Evolutionary conservation across 2,797 vertebrate species (phyloP), one percentile per base, ranked within the genome.

Genomic region (Sebastes hubbsi): DNA sequence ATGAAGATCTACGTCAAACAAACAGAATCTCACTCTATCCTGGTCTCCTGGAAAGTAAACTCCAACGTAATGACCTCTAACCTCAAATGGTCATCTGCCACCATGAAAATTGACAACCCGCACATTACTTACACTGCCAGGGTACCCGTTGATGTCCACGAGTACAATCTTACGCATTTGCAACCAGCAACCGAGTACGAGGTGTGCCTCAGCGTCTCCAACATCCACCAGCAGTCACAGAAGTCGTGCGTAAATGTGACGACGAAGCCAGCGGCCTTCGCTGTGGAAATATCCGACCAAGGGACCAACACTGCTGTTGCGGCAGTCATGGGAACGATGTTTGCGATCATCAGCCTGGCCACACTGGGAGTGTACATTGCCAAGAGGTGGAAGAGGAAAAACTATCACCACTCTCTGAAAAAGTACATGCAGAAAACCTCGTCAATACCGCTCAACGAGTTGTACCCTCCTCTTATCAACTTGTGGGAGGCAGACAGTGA

Each of bases 381-480:
- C n/a, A 99, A 97, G 87, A 95, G 98, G 72, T 97, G 98, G 93
- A 99, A 99, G 93, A 97, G 98, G 54, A 99, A 99, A 94, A 99
- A 99, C 93, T 99, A 99, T 89, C 97, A 99, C 87, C 98, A 99
- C 73, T 99, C 98, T 0, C 86, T 99, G 66, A 99, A 99, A 93
- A 99, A 99, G 92, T 99, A 99, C 95, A 99, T 99, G 98, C 98
- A 99, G 95, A 99, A 99, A 94, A 99, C 98, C 63, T 99, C 98
- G 2, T 99, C 98, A 0, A 99, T 99, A 90, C 98, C 98, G 0
- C 92, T 99, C 52, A 99, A 99, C 0, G 98, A 99, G 95, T 94
- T 99, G 64, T 99, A 99, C 90, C 98, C 98, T 3, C 98, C 98
- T 3, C 98, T 99, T 79, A 99, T 99, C 91, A 99, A 98, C 92